phyloP scores from a whole-genome alignment of 2,888 invertebrate species.

The Odontocolon sp. region DNA sequence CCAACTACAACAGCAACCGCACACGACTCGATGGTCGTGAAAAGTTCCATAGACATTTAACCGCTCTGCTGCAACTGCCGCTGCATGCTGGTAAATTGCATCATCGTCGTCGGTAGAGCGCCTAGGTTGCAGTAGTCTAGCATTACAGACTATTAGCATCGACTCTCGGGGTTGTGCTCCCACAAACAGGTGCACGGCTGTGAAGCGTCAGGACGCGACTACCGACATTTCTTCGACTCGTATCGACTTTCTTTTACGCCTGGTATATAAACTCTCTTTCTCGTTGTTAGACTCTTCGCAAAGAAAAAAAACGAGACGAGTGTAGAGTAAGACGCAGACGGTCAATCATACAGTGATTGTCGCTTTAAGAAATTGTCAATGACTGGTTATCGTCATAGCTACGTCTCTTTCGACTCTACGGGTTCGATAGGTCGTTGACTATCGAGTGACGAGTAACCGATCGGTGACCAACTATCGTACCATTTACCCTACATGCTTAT shows the following conservation, averaged over 20 bases:
- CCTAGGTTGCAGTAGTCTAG: conserved; percentile 22
- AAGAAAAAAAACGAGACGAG: too few species aligned
- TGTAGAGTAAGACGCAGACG: too few species aligned
- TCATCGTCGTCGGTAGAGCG: conserved; percentile 19
- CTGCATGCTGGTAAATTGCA: conserved; percentile 34
- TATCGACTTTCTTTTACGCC: not conserved
- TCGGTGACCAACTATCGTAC: too few species aligned
- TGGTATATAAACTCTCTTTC: not conserved
- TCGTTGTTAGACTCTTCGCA: not conserved
- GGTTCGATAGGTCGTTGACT: too few species aligned
- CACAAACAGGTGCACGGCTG: not conserved
- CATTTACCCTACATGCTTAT: too few species aligned
- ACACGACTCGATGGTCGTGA: conserved; percentile 24
- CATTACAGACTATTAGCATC: conserved; percentile 48
- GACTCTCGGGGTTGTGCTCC: conserved; percentile 1
- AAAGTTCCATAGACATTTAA: conserved; percentile 28
- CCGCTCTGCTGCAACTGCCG: not conserved
- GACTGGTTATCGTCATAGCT: too few species aligned
- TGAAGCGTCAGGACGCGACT: not conserved
- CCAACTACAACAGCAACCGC: not conserved
- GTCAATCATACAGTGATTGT: not conserved
- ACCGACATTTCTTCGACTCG: conserved; percentile 1
- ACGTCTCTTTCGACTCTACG: too few species aligned
- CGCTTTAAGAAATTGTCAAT: too few species aligned
- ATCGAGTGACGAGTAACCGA: too few species aligned